A percentile compares a stretch with the other conserved stretches of the same genome.
phyloP scores from a whole-genome alignment of 2,113 vertebrate species.

The Mobula hypostoma region DNA sequence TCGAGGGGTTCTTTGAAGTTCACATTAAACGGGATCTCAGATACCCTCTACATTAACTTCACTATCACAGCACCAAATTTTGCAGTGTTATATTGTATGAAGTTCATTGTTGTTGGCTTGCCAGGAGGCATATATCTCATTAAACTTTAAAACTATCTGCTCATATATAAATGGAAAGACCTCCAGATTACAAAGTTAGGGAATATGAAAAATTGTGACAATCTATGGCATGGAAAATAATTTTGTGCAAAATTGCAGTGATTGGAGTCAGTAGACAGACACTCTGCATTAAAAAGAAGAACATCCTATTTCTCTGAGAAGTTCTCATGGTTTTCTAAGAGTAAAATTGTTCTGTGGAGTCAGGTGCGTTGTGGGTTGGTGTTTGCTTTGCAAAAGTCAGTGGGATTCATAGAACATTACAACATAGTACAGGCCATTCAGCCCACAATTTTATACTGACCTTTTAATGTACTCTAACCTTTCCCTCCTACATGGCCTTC shows the following conservation, averaged over 20 bases:
- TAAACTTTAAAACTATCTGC: conserved; percentile 41
- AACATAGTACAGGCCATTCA: too few species aligned
- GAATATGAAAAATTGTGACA: conserved; percentile 32
- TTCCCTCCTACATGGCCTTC: too few species aligned
- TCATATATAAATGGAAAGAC: conserved; percentile 40
- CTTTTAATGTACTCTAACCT: too few species aligned
- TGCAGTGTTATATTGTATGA: conserved; percentile 27
- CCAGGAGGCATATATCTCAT: conserved; percentile 40
- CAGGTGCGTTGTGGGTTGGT: not conserved
- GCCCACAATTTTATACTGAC: too few species aligned
- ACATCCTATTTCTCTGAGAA: not conserved
- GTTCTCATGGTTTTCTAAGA: not conserved
- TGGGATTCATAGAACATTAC: not conserved
- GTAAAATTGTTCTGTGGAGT: not conserved
- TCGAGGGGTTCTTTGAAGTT: conserved; percentile 8
- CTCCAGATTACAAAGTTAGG: conserved; percentile 40
- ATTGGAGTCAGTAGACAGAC: not conserved
- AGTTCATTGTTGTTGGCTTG: conserved; percentile 39
- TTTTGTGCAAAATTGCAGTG: not conserved
- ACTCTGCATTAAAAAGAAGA: too few species aligned
- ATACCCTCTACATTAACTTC: not conserved
- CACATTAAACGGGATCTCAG: not conserved
- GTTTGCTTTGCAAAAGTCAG: not conserved
- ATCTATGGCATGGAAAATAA: not conserved
- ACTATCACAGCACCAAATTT: conserved; percentile 16